Evolutionary conservation across 2,888 invertebrate species (phyloP).

Genomic region (Machimus rusticus): DNA sequence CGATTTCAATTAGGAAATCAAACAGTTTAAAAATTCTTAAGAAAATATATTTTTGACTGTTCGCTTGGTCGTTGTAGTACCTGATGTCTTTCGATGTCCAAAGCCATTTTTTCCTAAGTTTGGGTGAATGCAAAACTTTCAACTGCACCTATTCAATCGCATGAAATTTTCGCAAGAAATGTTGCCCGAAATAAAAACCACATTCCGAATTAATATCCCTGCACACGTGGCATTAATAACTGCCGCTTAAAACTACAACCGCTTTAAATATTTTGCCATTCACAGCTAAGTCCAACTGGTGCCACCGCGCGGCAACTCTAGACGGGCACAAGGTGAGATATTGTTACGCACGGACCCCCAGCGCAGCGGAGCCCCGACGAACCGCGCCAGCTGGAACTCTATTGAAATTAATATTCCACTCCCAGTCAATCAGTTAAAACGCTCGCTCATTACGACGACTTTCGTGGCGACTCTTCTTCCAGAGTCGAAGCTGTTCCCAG

Average conservation of each 20-base stretch:
- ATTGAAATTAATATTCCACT: slow-evolving; percentile 17
- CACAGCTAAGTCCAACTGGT: not conserved
- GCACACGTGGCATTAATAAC: slow-evolving; percentile 33
- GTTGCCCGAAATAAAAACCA: not conserved
- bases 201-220: not conserved
- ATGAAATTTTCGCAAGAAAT: not conserved
- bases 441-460: not conserved
- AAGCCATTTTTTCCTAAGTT: not conserved
- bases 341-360: not conserved
- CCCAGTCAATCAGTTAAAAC: slow-evolving; percentile 17
- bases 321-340: slow-evolving; percentile 13
- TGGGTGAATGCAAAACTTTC: not conserved
- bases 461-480: not conserved
- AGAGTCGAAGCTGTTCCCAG: not conserved
- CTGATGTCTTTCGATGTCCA: not conserved
- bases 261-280: slow-evolving; percentile 14
- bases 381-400: not conserved
- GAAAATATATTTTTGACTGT: too few relatives aligned
- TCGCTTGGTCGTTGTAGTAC: too few relatives aligned
- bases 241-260: slow-evolving; percentile 2
- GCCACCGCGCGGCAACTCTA: slow-evolving; percentile 7
- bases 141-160: not conserved
- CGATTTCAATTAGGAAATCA: too few relatives aligned
- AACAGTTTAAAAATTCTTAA: too few relatives aligned
- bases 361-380: not conserved